These are phyloP conservation scores for Ptiloglossa arizonensis DNA, from an alignment of 1,140 invertebrate genomes.

Conservation along the genomic window DNA sequence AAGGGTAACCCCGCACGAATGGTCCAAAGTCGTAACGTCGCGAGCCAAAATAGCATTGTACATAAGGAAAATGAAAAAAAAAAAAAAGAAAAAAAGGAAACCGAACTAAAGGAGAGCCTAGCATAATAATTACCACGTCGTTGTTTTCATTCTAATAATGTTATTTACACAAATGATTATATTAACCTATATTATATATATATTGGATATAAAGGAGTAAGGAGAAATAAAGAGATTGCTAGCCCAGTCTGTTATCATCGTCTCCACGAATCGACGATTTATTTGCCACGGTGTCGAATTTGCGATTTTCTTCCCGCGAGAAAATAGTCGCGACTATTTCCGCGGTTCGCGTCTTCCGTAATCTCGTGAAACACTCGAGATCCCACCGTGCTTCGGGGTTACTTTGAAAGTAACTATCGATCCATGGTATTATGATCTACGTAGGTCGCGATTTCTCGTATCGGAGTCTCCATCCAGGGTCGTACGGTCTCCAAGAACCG, in stretches of 20 bases:
- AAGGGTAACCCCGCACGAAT: slow-evolving; percentile 44
- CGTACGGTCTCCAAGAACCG: slow-evolving; percentile 57
- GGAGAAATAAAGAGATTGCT: slow-evolving; percentile 59
- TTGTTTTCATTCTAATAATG: slow-evolving; percentile 76
- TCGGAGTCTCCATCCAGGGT: neutral
- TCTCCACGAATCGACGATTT: too few species aligned
- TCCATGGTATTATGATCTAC: too few species aligned
- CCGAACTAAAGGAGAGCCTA: slow-evolving; percentile 55
- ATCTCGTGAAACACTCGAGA: too few species aligned
- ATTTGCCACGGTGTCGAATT: too few species aligned
- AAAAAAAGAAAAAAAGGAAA: too few species aligned
- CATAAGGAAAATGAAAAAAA: slow-evolving; percentile 41
- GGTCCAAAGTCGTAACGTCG: slow-evolving; percentile 45
- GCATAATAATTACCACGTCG: slow-evolving; percentile 67
- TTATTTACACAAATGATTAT: slow-evolving; percentile 74
- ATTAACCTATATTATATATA: slow-evolving; percentile 65
- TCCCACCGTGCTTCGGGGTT: too few species aligned
- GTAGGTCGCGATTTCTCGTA: too few species aligned
- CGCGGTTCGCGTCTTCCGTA: too few species aligned
- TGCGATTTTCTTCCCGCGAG: too few species aligned
- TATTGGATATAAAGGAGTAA: slow-evolving; percentile 62
- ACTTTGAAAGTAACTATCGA: too few species aligned
- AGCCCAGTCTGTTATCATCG: neutral
- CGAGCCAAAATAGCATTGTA: slow-evolving; percentile 60
- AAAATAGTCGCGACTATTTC: too few species aligned